A percentile compares a stretch with the other conserved stretches of the same genome.
phyloP scores from a whole-genome alignment of 2,888 invertebrate species.

The Monoplex corrugatus region DNA sequence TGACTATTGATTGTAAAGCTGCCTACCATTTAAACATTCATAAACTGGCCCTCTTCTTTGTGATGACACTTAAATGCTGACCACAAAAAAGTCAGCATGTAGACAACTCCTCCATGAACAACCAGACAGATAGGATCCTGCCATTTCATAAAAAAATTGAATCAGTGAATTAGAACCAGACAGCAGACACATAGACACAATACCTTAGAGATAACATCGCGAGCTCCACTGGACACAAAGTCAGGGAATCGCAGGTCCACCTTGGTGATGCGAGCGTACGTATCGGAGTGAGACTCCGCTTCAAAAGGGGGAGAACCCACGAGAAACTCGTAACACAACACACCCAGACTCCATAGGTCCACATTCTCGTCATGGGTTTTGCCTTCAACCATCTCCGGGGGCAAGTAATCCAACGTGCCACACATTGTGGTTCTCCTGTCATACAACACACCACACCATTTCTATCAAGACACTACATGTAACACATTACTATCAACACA shows the following conservation, averaged over 20 bases:
- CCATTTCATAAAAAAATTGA: too few species aligned
- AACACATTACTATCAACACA: too few species aligned
- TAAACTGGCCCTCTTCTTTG: too few species aligned
- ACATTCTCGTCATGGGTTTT: constrained; percentile 90
- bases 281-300: constrained; percentile 83
- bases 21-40: too few species aligned
- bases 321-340: constrained; percentile 95
- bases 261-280: constrained; percentile 82
- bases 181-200: not conserved
- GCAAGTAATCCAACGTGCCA: constrained; percentile 96
- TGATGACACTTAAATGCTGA: too few species aligned
- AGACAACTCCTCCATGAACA: too few species aligned
- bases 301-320: constrained; percentile 98
- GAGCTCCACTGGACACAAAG: constrained; percentile 80
- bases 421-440: constrained; percentile 93
- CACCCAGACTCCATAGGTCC: constrained; percentile 97
- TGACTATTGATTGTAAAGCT: too few species aligned
- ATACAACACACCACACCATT: too few species aligned
- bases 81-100: too few species aligned
- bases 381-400: constrained; percentile 97
- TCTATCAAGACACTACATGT: too few species aligned
- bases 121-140: too few species aligned
- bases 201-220: constrained; percentile 83
- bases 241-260: constrained; percentile 82
- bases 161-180: too few species aligned